phyloP scores from a whole-genome alignment of 2,113 vertebrate genomes.

The Spizaetus ornatus region DNA sequence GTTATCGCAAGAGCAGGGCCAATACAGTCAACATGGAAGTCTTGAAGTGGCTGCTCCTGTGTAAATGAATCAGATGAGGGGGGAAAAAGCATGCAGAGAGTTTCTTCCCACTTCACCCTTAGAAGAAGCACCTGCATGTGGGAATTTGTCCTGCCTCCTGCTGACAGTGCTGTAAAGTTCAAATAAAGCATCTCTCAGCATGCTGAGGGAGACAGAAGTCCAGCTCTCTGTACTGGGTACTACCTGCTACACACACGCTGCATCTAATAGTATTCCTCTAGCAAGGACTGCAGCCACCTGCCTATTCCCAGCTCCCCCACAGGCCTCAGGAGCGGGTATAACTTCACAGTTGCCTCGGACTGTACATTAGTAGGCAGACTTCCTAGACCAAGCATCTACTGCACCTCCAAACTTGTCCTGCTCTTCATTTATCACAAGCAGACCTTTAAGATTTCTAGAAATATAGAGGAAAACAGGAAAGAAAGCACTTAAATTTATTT shows the following conservation, averaged over 20 bases:
- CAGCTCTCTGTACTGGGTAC: background rate
- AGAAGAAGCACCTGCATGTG: background rate
- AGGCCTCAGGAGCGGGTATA: background rate
- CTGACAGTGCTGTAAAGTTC: background rate
- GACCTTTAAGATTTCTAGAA: background rate
- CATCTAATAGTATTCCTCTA: background rate
- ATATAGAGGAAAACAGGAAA: background rate
- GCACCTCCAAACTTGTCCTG: background rate
- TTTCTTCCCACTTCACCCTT: background rate
- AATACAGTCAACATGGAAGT: background rate
- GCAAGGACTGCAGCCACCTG: background rate
- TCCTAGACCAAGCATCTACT: background rate
- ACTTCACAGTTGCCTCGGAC: background rate
- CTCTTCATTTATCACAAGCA: background rate
- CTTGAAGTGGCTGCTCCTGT: background rate
- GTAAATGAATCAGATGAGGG: background rate
- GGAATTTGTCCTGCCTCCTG: background rate
- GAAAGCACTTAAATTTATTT: background rate
- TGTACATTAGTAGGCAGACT: background rate
- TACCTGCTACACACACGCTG: background rate
- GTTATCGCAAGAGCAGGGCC: background rate
- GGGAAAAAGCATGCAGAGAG: background rate
- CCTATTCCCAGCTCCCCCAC: background rate
- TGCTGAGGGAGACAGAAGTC: background rate
- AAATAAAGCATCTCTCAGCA: background rate